Base-by-base conservation (phyloP, 2,113 vertebrate genomes). In the Hippocampus zosterae region DNA sequence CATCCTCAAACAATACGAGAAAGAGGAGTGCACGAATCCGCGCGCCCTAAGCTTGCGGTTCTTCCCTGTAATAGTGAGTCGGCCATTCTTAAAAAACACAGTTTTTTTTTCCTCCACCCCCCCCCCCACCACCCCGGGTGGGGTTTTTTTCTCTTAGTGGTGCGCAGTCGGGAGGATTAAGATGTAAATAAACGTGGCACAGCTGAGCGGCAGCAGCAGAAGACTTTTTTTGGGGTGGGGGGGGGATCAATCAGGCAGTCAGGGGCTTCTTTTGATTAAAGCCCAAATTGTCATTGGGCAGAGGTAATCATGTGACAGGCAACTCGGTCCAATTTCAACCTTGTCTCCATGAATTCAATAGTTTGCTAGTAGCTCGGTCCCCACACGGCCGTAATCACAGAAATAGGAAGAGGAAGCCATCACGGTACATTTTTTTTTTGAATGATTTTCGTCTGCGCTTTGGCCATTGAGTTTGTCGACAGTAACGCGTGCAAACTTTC, bases 321-420 rank as follows among this genome's bases (percentile, higher is more conserved):
- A 95, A 94, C 95, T 98, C 96, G 96, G 95, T 98, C 96, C 96
- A 98, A 97, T 99, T 99, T 99, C 96, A 96, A 97, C 95, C 96
- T 97, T 96, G 97, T 98, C 96, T 98, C 95, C 96, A 95, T 96
- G 97, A 98, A 99, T 98, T 95, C 96, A 97, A 97, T 98, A 97
- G 97, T 98, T 98, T 98, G 95, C 97, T 95, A 95, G 95, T 93
- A 95, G 95, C 95, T 94, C 93, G 94, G 94, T 98, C 95, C 95
- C 95, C 95, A 97, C 92, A 95, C 96, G 95, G 95, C 96, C 94
- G 95, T 96, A 98, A 99, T 98, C 95, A 97, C 94, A 95, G 94
- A 98, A 93, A 97, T 95, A 95, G 94, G 94, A 94, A 93, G 94
- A 75, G 94, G 95, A 94, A 93, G 89, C 91, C 90, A 94, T 90